Evolutionary conservation across 2,888 invertebrate genomes (phyloP).

Genomic region (Eilema griseolum): DNA sequence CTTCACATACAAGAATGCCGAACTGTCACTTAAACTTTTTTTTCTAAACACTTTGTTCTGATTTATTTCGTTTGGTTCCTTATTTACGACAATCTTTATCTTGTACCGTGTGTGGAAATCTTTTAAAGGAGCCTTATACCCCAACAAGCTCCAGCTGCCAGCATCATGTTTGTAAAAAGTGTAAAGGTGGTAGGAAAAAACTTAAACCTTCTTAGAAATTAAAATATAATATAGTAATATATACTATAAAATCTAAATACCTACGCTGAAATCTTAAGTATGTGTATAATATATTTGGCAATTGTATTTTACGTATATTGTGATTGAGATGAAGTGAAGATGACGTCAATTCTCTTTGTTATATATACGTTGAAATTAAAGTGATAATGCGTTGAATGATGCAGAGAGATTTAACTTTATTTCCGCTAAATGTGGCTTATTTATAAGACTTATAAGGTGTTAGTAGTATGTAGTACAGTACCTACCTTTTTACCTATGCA

Average conservation of each 20-base stretch:
- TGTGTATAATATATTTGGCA: neutral
- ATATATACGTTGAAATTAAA: conserved; percentile 5
- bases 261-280: neutral
- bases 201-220: conserved; percentile 90
- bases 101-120: conserved; percentile 95
- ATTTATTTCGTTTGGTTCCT: conserved; percentile 93
- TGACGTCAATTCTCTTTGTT: conserved; percentile 20
- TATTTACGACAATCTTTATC: conserved; percentile 95
- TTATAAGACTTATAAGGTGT: neutral
- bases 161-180: conserved; percentile 95
- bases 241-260: neutral
- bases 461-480: too few relatives aligned
- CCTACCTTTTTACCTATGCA: neutral
- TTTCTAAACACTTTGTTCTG: too few relatives aligned
- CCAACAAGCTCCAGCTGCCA: conserved; percentile 93
- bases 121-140: conserved; percentile 93
- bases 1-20: too few relatives aligned
- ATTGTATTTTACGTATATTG: conserved; percentile 14
- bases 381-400: conserved; percentile 8
- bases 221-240: neutral
- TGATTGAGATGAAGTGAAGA: conserved; percentile 17
- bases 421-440: neutral
- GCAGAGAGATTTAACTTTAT: too few relatives aligned
- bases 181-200: conserved; percentile 94
- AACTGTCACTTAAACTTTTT: too few relatives aligned